Percentiles rank a stretch among this genome's conserved stretches.
Conservation (phyloP, 2,888 invertebrate genomes). For the Cheilosia vulpina region DNA sequence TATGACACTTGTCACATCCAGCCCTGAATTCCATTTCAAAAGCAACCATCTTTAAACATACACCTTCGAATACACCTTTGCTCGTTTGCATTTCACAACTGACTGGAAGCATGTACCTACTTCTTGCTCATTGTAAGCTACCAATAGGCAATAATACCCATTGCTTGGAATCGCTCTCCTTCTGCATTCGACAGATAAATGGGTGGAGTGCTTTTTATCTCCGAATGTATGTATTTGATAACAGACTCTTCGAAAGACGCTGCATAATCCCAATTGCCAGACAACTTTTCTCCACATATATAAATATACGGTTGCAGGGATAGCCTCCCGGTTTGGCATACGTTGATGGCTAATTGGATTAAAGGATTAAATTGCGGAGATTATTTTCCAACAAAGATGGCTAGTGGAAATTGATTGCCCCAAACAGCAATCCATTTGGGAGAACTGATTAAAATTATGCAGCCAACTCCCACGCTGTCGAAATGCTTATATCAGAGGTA, state of each 20-base stretch:
- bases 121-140: no score
- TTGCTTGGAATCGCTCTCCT: background rate
- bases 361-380: slow-evolving; percentile 8
- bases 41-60: no score
- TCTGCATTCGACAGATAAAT: background rate
- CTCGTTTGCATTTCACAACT: no score
- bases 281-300: background rate
- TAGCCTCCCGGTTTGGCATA: background rate
- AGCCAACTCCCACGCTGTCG: background rate
- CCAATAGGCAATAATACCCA: no score
- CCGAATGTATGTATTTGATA: background rate
- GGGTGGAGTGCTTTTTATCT: background rate
- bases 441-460: slow-evolving; percentile 3
- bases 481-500: background rate
- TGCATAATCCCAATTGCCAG: background rate
- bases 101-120: no score
- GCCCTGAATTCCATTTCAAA: no score
- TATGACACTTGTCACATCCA: no score
- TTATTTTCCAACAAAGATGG: background rate
- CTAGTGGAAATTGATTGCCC: background rate
- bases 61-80: no score
- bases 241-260: background rate
- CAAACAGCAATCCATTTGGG: background rate
- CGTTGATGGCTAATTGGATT: slow-evolving; percentile 12
- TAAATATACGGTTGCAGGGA: background rate